These are phyloP conservation scores for Zaprionus kolodkinae DNA, from an alignment of 1,140 invertebrate species.

Conservation along the genomic window DNA sequence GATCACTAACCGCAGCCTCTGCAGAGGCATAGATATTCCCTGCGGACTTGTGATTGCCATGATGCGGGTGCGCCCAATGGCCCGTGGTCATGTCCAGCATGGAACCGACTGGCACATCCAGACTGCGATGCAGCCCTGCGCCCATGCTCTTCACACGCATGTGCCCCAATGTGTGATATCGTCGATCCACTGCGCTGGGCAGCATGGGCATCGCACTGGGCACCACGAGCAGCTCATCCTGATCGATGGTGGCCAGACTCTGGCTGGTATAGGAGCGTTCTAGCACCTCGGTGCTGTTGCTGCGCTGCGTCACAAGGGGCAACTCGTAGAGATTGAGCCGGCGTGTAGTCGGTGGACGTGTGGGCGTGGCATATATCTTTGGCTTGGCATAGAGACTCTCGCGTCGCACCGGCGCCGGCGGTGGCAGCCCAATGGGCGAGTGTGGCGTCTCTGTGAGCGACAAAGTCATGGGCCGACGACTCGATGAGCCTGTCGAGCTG, in stretches of 20 bases:
- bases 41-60: slow-evolving; percentile 65
- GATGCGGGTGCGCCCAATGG: slow-evolving; percentile 52
- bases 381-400: slow-evolving; percentile 80
- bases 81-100: slow-evolving; percentile 70
- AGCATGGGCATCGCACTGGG: slow-evolving; percentile 80
- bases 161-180: slow-evolving; percentile 81
- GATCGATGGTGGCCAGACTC: slow-evolving; percentile 76
- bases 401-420: slow-evolving; percentile 72
- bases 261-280: slow-evolving; percentile 78
- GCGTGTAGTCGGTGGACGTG: slow-evolving; percentile 57
- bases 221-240: slow-evolving; percentile 75
- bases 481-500: slow-evolving; percentile 40
- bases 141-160: slow-evolving; percentile 81
- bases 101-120: slow-evolving; percentile 71
- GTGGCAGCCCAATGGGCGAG: slow-evolving; percentile 69
- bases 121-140: slow-evolving; percentile 66
- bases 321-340: slow-evolving; percentile 69
- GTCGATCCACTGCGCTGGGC: slow-evolving; percentile 70
- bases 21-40: slow-evolving; percentile 78
- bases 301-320: slow-evolving; percentile 70
- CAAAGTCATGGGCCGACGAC: slow-evolving; percentile 64
- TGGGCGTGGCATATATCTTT: slow-evolving; percentile 79
- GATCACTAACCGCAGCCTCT: slow-evolving; percentile 72
- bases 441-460: slow-evolving; percentile 66
- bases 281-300: slow-evolving; percentile 75